Percentiles rank a stretch among this genome's conserved stretches.
These are phyloP conservation scores for Littorina saxatilis DNA, from an alignment of 1,140 invertebrate species.

Conservation along the genomic window DNA sequence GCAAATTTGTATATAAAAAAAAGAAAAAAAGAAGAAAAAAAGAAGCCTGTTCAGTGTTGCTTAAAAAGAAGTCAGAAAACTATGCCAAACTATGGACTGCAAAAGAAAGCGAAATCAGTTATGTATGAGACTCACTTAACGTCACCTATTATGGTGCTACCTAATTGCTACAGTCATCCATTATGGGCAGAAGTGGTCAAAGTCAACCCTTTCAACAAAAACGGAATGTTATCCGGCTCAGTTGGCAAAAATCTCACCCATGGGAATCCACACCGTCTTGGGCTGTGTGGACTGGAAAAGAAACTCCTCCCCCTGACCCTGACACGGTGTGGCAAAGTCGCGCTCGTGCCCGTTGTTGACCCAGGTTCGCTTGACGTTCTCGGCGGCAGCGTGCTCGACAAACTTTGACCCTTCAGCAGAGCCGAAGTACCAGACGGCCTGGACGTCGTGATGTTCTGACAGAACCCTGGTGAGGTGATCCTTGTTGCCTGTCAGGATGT, in stretches of 20 bases:
- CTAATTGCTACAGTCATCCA: too few species aligned
- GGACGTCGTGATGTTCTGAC: conserved; percentile 76
- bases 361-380: conserved; percentile 77
- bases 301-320: conserved; percentile 76
- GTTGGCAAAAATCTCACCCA: conserved; percentile 79
- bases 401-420: conserved; percentile 73
- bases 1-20: too few species aligned
- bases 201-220: too few species aligned
- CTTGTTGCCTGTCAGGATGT: conserved; percentile 77
- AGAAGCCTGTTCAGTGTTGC: too few species aligned
- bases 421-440: conserved; percentile 76
- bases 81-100: too few species aligned
- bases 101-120: too few species aligned
- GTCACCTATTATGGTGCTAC: too few species aligned
- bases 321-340: conserved; percentile 66
- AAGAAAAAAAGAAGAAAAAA: too few species aligned
- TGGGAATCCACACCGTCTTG: conserved; percentile 78
- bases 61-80: too few species aligned
- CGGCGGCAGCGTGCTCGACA: conserved; percentile 74
- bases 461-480: conserved; percentile 75
- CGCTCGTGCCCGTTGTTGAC: conserved; percentile 73
- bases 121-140: too few species aligned
- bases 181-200: too few species aligned
- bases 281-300: conserved; percentile 74
- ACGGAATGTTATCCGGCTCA: too few species aligned